A percentile compares a stretch with the other conserved stretches of the same genome.
Evolutionary conservation across 2,797 vertebrate species (phyloP).

Genomic region (Psittacula echo): DNA sequence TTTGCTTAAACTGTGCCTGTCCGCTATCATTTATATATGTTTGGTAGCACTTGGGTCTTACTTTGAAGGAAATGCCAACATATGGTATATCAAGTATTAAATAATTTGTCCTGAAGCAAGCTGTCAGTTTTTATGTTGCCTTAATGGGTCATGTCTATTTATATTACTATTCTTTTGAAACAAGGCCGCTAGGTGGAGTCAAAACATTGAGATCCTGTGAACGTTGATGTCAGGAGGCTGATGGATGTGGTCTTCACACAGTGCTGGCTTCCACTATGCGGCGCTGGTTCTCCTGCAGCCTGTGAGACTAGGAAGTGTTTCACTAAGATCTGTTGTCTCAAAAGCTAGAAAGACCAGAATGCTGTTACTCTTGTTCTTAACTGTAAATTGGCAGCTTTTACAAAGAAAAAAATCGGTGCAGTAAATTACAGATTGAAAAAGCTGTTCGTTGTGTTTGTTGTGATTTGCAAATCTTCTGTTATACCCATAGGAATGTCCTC

Average conservation of each 20-base stretch:
- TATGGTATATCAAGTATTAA: neutral
- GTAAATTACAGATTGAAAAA: neutral
- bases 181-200: neutral
- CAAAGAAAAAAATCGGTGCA: neutral
- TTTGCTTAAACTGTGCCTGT: neutral
- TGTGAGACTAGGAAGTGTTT: neutral
- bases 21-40: neutral
- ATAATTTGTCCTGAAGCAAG: neutral
- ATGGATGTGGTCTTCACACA: accelerated
- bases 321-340: neutral
- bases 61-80: neutral
- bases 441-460: neutral
- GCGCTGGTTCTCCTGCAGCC: neutral
- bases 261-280: neutral
- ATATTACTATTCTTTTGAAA: neutral
- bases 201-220: neutral
- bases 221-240: accelerated
- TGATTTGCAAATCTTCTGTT: neutral
- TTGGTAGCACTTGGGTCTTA: neutral
- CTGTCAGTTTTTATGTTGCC: neutral
- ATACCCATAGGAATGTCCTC: accelerated
- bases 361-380: neutral
- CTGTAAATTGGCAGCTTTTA: neutral
- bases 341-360: neutral
- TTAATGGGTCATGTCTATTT: neutral